Evolutionary conservation across 1,140 invertebrate species (phyloP).

Genomic region (Vanessa atalanta): DNA sequence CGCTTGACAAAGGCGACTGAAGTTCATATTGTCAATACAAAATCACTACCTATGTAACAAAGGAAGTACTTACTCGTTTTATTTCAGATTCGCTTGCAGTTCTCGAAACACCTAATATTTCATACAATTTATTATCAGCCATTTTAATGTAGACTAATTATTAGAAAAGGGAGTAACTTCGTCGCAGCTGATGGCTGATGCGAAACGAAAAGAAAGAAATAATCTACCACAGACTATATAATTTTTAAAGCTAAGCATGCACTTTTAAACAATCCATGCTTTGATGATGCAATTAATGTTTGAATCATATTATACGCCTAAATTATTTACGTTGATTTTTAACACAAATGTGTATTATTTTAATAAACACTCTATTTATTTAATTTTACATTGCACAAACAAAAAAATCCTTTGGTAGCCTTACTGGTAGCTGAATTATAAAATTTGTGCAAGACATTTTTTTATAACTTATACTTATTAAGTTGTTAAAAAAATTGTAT

Average conservation of each 20-base stretch:
- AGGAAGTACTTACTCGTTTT: slow-evolving; percentile 87
- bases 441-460: too few species aligned
- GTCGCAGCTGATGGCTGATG: slow-evolving; percentile 41
- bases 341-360: too few species aligned
- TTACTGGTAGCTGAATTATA: too few species aligned
- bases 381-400: too few species aligned
- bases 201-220: slow-evolving; percentile 48
- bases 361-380: too few species aligned
- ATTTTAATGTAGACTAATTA: slow-evolving; percentile 66
- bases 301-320: too few species aligned
- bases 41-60: neutral
- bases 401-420: too few species aligned
- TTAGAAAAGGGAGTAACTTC: slow-evolving; percentile 52
- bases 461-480: too few species aligned
- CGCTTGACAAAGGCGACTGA: slow-evolving; percentile 39
- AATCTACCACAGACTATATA: slow-evolving; percentile 31
- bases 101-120: slow-evolving; percentile 89
- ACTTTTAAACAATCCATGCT: neutral
- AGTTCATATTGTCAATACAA: slow-evolving; percentile 4
- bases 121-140: slow-evolving; percentile 91
- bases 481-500: too few species aligned
- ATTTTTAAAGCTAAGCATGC: neutral
- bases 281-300: neutral
- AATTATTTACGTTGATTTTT: too few species aligned
- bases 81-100: slow-evolving; percentile 90